Evolutionary conservation across 2,888 invertebrate genomes (phyloP).

Genomic region (Aporophyla lueneburgensis): DNA sequence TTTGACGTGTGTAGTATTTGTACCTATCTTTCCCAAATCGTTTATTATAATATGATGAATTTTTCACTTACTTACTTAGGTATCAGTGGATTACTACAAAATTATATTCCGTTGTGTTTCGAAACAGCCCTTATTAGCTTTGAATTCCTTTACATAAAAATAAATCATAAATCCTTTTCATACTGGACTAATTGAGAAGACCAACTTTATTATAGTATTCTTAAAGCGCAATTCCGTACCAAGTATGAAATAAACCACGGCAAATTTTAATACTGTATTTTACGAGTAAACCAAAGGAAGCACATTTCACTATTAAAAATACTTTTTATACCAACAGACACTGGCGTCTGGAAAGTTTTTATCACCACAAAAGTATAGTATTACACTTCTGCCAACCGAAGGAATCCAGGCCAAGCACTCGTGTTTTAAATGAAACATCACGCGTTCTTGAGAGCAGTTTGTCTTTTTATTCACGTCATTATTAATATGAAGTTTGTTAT

Average conservation of each 20-base stretch:
- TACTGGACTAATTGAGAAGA: no score
- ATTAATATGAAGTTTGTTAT: slow-evolving; percentile 27
- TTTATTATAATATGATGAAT: not conserved
- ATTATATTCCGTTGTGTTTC: not conserved
- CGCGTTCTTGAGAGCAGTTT: slow-evolving; percentile 35
- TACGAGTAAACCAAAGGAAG: slow-evolving; percentile 27
- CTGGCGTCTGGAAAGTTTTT: slow-evolving; percentile 47
- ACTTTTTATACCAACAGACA: slow-evolving; percentile 30
- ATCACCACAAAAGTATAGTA: slow-evolving; percentile 28
- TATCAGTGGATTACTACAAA: not conserved
- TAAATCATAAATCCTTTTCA: not conserved
- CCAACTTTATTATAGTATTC: not conserved
- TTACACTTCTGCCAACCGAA: slow-evolving; percentile 25
- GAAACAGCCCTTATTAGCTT: not conserved
- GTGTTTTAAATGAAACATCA: slow-evolving; percentile 50
- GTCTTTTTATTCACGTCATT: slow-evolving; percentile 30
- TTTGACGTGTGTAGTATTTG: no score
- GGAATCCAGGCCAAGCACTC: slow-evolving; percentile 50
- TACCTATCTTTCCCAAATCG: no score
- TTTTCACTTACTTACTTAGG: not conserved
- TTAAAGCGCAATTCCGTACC: not conserved
- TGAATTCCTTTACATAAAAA: not conserved
- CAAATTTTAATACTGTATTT: slow-evolving; percentile 24
- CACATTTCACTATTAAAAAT: slow-evolving; percentile 25
- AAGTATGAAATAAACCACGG: not conserved